Base-by-base conservation (phyloP, 2,113 vertebrate species). In the Nothoprocta perdicaria region DNA sequence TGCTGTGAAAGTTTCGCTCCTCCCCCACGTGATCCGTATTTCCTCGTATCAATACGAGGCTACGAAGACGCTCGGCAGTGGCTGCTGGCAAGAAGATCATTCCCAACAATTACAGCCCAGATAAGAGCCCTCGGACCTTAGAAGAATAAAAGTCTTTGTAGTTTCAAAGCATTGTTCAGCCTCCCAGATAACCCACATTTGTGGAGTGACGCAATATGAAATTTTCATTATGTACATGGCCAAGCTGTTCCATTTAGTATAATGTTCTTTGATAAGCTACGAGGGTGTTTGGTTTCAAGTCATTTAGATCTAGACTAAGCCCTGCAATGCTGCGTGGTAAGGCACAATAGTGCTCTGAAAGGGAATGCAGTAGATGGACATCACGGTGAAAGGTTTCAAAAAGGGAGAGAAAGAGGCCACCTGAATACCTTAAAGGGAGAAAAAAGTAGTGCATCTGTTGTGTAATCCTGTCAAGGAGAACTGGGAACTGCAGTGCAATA, bases 131-230 rank as follows among this genome's bases (percentile, higher is more conserved):
- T 86, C 82, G 87, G 80, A 46, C 55, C 69, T 85, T 79, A 46
- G 89, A 93, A 89, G 92, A 93, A 27, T 72, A 80, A 88, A 77
- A 71, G 62, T 87, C 88, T 93, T 78, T 94, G 90, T 88, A 75
- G 40, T 81, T 86, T 72, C 45, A 60, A 63, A 81, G 84, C 5
- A 89, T 79, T 89, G 80, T 80, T 94, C 52, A 53, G 84, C 65
- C 81, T 78, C 79, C 72, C 43, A 73, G 79, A 93, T 63, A 94
- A 88, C 61, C 27, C 2, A 0, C 80, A 67, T 69, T 90, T 84
- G 86, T 16, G 21, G 77, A 72, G 43, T 84, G 91, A 93, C 2
- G 40, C 83, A 91, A 90, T 58, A 62, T 2, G 6, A 75, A 72
- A 68, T 86, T 78, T 84, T 94, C 87, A 81, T 87, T 86, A 86